Conservation (phyloP, 2,888 invertebrate species). For the Plusia festucae region DNA sequence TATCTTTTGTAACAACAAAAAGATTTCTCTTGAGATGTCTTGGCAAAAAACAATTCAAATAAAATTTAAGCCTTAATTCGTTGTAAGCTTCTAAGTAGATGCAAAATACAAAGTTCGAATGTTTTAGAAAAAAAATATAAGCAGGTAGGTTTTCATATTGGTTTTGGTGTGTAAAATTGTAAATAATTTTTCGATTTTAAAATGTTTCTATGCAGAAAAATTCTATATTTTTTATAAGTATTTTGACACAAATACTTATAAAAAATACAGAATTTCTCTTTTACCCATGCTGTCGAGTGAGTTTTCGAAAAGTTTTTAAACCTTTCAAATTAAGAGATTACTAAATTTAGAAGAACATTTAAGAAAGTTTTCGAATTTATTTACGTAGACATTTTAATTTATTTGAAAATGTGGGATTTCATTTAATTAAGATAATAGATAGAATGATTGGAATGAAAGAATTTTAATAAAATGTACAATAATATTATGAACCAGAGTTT, state of each 20-base stretch:
- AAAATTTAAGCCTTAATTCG: background rate
- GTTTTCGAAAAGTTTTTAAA: too few relatives aligned
- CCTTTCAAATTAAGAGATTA: too few relatives aligned
- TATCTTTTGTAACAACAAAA: background rate
- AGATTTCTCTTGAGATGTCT: background rate
- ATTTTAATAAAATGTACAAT: constrained; percentile 17
- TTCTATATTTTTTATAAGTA: too few relatives aligned
- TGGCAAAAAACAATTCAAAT: background rate
- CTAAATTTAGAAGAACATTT: background rate
- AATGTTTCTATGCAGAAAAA: too few relatives aligned
- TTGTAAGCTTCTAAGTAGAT: background rate
- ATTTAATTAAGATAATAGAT: constrained; percentile 1
- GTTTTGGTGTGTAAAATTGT: too few relatives aligned
- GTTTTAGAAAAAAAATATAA: background rate
- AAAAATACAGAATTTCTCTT: too few relatives aligned
- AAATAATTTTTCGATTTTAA: too few relatives aligned
- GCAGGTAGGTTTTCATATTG: background rate
- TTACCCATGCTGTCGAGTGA: too few relatives aligned
- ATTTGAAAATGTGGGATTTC: background rate
- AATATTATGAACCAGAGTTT: constrained; percentile 17
- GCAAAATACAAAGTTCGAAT: background rate
- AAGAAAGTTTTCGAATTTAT: background rate
- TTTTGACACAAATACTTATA: too few relatives aligned
- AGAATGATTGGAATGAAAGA: constrained; percentile 17
- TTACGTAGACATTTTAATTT: background rate